These are phyloP conservation scores for Gerris lacustris DNA, from an alignment of 2,888 invertebrate genomes.

Conservation along the genomic window DNA sequence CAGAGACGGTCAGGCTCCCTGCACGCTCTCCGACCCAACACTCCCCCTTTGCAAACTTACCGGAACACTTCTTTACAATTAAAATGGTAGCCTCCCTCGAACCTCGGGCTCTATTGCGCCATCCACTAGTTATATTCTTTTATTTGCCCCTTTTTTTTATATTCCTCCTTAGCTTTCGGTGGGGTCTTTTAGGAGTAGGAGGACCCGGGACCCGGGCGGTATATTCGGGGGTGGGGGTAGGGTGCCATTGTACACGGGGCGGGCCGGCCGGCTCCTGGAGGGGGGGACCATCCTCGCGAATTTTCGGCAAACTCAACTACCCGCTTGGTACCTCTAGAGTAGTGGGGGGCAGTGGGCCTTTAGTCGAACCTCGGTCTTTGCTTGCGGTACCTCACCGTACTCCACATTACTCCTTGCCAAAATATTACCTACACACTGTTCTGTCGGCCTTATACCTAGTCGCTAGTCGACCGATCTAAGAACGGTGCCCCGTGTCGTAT, in stretches of 20 bases:
- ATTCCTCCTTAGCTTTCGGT: neutral
- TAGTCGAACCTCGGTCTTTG: constrained; percentile 2
- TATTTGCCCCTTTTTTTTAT: neutral
- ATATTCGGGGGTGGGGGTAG: constrained; percentile 2
- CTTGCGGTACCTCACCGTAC: constrained; percentile 1
- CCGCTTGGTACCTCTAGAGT: neutral
- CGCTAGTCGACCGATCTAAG: neutral
- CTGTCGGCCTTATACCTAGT: neutral
- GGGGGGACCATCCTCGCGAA: neutral
- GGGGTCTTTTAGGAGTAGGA: neutral
- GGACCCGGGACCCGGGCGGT: constrained; percentile 1
- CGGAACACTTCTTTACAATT: neutral
- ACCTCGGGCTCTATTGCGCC: neutral
- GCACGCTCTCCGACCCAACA: neutral
- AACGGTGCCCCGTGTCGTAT: neutral
- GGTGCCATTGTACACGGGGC: constrained; percentile 3
- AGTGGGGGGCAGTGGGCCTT: neutral
- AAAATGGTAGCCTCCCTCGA: constrained; percentile 3
- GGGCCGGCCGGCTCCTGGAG: neutral
- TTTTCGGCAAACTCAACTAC: neutral
- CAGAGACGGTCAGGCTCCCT: neutral
- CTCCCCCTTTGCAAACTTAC: neutral
- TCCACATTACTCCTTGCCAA: neutral
- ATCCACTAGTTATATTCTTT: neutral
- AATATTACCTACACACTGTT: neutral